Percentiles rank a stretch among this genome's conserved stretches.
phyloP scores from a whole-genome alignment of 2,113 vertebrate genomes.

The Tricholaema leucomelas region DNA sequence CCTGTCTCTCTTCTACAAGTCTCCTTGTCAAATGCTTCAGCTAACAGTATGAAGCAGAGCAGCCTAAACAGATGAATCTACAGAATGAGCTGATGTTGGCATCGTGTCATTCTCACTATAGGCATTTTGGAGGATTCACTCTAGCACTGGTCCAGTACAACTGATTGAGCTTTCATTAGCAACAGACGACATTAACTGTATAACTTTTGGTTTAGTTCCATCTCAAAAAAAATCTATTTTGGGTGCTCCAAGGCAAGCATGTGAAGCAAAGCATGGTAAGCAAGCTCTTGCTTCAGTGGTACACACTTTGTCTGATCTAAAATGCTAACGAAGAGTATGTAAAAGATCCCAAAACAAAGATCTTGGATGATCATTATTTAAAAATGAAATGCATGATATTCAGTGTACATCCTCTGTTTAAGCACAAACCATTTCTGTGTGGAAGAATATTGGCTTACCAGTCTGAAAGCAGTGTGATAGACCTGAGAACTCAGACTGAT shows the following conservation, averaged over 20 bases:
- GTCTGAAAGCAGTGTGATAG: background rate
- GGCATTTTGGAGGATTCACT: background rate
- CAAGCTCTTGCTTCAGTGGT: background rate
- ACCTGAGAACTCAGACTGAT: conserved; percentile 75
- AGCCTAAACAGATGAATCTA: background rate
- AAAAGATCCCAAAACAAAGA: conserved; percentile 37
- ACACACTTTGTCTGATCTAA: background rate
- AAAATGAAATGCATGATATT: conserved; percentile 85
- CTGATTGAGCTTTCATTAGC: background rate
- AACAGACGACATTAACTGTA: background rate
- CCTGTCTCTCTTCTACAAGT: conserved; percentile 79
- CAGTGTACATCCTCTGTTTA: conserved; percentile 72
- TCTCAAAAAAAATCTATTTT: background rate
- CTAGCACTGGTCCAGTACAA: background rate
- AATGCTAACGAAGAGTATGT: background rate
- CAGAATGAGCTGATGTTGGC: background rate
- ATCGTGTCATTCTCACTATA: too few species aligned
- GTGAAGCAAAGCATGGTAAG: background rate
- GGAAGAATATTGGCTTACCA: conserved; percentile 75
- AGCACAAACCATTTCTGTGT: conserved; percentile 71
- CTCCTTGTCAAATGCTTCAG: conserved; percentile 75
- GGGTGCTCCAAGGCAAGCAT: background rate
- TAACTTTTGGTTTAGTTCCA: background rate
- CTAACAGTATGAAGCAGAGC: background rate
- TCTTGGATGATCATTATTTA: conserved; percentile 79